Evolutionary conservation across 2,113 vertebrate genomes (phyloP).

Genomic region (Eurystomus gularis): DNA sequence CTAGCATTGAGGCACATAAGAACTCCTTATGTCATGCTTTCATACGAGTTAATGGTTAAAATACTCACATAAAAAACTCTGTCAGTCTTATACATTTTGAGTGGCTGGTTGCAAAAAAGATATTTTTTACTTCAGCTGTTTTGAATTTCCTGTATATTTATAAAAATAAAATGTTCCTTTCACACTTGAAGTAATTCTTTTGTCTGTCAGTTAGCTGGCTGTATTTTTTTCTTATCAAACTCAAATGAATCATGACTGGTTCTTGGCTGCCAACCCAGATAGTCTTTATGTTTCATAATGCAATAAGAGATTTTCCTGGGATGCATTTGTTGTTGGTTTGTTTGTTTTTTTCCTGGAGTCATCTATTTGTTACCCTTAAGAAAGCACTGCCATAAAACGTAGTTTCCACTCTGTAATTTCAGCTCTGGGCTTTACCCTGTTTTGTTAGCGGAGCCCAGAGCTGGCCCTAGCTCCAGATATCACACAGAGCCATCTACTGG

Average conservation of each 20-base stretch:
- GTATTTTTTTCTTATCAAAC: neutral
- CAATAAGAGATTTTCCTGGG: neutral
- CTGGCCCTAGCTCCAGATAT: fast-evolving
- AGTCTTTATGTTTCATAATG: neutral
- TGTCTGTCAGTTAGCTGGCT: neutral
- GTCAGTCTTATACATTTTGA: neutral
- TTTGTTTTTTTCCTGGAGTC: neutral
- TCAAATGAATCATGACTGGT: neutral
- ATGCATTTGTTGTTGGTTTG: neutral
- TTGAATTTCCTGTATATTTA: neutral
- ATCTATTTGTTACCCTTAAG: neutral
- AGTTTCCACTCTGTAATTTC: neutral
- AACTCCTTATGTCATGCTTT: neutral
- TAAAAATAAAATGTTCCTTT: constrained; percentile 7
- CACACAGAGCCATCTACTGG: neutral
- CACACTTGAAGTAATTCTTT: neutral
- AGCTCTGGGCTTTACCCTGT: neutral
- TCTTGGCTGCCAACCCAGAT: neutral
- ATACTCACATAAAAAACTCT: neutral
- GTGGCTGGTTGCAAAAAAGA: neutral
- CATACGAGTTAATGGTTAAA: neutral
- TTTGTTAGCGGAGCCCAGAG: neutral
- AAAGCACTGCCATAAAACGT: neutral
- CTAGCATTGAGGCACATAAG: neutral
- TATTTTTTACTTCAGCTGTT: neutral